These are phyloP conservation scores for Shinisaurus crocodilurus DNA, from an alignment of 2,113 vertebrate genomes.

Conservation along the genomic window DNA sequence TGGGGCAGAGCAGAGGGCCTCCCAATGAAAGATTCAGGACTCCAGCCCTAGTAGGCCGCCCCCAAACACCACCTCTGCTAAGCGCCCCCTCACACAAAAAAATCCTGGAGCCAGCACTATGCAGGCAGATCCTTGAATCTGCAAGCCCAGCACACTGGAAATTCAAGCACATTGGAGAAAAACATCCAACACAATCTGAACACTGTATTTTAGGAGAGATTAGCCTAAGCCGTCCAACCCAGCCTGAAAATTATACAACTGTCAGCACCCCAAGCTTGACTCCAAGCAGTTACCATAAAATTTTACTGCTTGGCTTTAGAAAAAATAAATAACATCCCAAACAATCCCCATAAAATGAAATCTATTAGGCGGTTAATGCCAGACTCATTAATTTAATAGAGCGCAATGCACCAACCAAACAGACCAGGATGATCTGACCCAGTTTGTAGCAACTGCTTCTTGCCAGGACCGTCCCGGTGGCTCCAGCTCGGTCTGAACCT, in stretches of 20 bases:
- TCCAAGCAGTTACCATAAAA: slow-evolving; percentile 1
- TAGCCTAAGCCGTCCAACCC: not conserved
- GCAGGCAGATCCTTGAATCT: not conserved
- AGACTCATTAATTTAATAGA: slow-evolving; percentile 6
- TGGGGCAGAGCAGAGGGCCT: too few relatives aligned
- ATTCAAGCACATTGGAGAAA: not conserved
- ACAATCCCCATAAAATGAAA: slow-evolving; percentile 1
- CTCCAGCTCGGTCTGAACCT: not conserved
- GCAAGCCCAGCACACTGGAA: not conserved
- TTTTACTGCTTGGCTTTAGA: slow-evolving; percentile 1
- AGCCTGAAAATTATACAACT: not conserved
- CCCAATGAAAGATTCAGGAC: too few relatives aligned
- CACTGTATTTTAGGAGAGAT: not conserved
- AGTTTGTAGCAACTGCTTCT: not conserved
- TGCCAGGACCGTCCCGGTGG: too few relatives aligned
- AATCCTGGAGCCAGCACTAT: not conserved
- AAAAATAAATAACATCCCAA: slow-evolving; percentile 20
- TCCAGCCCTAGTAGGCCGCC: too few relatives aligned
- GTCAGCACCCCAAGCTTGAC: not conserved
- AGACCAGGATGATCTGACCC: not conserved
- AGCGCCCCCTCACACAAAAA: too few relatives aligned
- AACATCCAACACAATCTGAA: not conserved
- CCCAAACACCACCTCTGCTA: too few relatives aligned
- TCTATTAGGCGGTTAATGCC: slow-evolving; percentile 10
- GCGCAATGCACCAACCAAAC: not conserved